phyloP scores from a whole-genome alignment of 1,140 invertebrate species.

The Arctopsyche grandis region DNA sequence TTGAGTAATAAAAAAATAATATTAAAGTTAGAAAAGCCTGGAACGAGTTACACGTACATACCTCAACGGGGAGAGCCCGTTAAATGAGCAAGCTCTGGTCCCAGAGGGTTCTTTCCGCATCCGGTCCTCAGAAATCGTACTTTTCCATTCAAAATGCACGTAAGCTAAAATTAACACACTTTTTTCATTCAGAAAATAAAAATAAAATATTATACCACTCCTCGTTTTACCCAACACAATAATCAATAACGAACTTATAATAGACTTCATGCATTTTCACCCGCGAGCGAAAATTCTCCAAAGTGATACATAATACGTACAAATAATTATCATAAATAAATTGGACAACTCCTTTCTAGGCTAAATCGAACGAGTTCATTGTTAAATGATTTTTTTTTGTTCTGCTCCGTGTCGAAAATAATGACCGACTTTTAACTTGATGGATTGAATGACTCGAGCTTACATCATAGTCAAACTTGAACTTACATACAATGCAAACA shows the following conservation, averaged over 20 bases:
- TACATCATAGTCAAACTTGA: conserved; percentile 26
- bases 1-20: too few species aligned
- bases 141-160: conserved; percentile 23
- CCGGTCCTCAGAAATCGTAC: conserved; percentile 18
- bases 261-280: too few species aligned
- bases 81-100: background rate
- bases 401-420: conserved; percentile 14
- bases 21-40: background rate
- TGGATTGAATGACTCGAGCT: background rate
- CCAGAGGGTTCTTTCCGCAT: conserved; percentile 34
- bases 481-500: background rate
- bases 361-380: conserved; percentile 10
- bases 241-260: too few species aligned
- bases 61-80: background rate
- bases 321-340: background rate
- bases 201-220: background rate
- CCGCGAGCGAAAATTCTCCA: too few species aligned
- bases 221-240: background rate
- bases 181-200: background rate
- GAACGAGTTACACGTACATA: background rate
- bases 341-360: conserved; percentile 1
- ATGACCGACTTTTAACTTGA: conserved; percentile 23
- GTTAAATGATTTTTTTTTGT: background rate
- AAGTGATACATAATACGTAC: too few species aligned
- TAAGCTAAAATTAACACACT: background rate